These are phyloP conservation scores for Pteruthius melanotis DNA, from an alignment of 2,113 vertebrate genomes.

Conservation along the genomic window DNA sequence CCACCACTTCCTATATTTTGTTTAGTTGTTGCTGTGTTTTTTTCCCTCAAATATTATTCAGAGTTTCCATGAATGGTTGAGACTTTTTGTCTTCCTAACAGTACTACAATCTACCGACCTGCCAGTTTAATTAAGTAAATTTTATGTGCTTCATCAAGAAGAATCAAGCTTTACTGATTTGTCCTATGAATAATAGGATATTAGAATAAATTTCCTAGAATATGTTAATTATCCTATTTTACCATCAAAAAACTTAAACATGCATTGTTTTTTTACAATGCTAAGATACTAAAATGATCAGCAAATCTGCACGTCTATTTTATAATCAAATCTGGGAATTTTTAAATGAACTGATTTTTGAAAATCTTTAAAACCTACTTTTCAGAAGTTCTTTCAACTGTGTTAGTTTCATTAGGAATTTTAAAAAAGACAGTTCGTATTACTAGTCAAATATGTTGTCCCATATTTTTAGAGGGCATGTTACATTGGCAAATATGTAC, in stretches of 20 bases:
- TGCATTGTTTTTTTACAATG: fast-evolving
- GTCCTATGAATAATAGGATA: fast-evolving
- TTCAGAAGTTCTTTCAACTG: background rate
- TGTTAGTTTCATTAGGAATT: background rate
- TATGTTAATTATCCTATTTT: background rate
- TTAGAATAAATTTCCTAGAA: background rate
- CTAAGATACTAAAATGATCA: background rate
- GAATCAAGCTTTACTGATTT: background rate
- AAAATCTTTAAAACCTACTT: background rate
- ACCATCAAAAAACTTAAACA: background rate
- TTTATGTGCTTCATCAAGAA: background rate
- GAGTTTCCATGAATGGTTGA: background rate
- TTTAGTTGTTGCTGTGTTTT: background rate
- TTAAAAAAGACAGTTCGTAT: background rate
- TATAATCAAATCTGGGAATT: background rate
- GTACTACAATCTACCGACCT: background rate
- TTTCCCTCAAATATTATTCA: background rate
- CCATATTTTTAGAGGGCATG: background rate
- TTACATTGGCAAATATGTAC: background rate
- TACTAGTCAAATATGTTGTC: background rate
- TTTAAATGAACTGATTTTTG: background rate
- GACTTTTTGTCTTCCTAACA: background rate
- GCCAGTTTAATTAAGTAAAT: background rate
- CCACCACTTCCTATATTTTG: background rate
- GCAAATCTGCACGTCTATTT: background rate